phyloP scores from a whole-genome alignment of 1,140 invertebrate species.

The Euwallacea similis region DNA sequence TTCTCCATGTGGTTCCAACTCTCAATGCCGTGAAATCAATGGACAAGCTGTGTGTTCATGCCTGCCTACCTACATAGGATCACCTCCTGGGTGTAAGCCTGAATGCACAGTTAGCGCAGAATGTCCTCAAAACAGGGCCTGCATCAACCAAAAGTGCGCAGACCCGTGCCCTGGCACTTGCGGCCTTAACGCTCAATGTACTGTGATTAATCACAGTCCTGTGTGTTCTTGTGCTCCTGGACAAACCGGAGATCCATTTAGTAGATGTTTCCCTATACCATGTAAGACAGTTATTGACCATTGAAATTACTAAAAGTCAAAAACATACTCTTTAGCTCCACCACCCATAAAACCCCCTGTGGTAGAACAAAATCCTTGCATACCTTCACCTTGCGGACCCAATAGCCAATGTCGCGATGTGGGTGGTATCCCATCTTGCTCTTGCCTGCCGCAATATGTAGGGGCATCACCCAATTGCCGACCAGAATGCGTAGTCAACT shows the following conservation, averaged over 20 bases:
- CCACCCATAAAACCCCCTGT: slow-evolving; percentile 49
- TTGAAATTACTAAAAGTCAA: slow-evolving; percentile 4
- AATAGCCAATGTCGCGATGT: slow-evolving; percentile 65
- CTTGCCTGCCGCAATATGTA: slow-evolving; percentile 64
- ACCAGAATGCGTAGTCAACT: slow-evolving; percentile 65
- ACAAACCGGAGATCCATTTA: slow-evolving; percentile 63
- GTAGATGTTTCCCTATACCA: slow-evolving; percentile 47
- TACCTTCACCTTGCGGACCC: slow-evolving; percentile 74
- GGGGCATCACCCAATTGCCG: slow-evolving; percentile 66
- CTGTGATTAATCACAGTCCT: slow-evolving; percentile 66
- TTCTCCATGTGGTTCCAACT: slow-evolving; percentile 72
- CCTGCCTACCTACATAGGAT: slow-evolving; percentile 60
- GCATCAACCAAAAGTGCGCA: slow-evolving; percentile 64
- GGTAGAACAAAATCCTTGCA: slow-evolving; percentile 64
- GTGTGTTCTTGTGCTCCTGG: slow-evolving; percentile 65
- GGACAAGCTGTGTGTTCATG: slow-evolving; percentile 64
- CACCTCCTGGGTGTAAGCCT: slow-evolving; percentile 62
- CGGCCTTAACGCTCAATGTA: slow-evolving; percentile 59
- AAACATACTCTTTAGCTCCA: slow-evolving; percentile 33
- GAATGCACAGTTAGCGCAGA: slow-evolving; percentile 67
- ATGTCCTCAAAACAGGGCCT: slow-evolving; percentile 63
- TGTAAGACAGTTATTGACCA: slow-evolving; percentile 38
- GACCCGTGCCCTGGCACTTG: slow-evolving; percentile 66
- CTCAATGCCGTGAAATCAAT: slow-evolving; percentile 55
- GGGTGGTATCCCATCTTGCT: slow-evolving; percentile 61